Percentiles rank a stretch among this genome's conserved stretches.
These are phyloP conservation scores for Conchocele bisecta DNA, from an alignment of 2,888 invertebrate species.

Conservation along the genomic window DNA sequence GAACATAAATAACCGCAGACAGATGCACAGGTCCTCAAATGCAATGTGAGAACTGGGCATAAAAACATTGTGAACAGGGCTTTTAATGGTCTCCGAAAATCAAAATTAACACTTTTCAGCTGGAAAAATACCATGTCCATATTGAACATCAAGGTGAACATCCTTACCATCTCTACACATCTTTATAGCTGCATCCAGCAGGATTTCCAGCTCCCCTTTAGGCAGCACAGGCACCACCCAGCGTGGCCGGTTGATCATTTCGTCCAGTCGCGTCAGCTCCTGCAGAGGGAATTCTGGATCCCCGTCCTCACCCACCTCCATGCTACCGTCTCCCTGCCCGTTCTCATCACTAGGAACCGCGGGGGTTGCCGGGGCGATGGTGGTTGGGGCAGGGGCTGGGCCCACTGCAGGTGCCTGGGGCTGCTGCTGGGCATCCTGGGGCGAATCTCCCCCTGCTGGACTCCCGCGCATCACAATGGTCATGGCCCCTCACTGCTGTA, in stretches of 20 bases:
- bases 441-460: constrained; percentile 79
- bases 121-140: too few species aligned
- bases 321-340: constrained; percentile 67
- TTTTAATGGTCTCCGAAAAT: too few species aligned
- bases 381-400: constrained; percentile 21
- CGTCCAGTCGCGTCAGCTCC: constrained; percentile 94
- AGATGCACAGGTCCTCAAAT: too few species aligned
- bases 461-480: constrained; percentile 82
- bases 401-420: constrained; percentile 26
- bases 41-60: too few species aligned
- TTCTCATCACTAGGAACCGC: constrained; percentile 58
- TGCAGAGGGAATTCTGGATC: constrained; percentile 90
- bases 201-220: constrained; percentile 96
- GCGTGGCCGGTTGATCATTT: constrained; percentile 96
- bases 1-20: too few species aligned
- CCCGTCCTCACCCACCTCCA: constrained; percentile 70
- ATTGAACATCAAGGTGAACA: too few species aligned
- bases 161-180: constrained; percentile 91
- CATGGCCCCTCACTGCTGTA: too few species aligned
- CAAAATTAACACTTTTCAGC: too few species aligned
- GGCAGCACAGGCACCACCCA: constrained; percentile 99
- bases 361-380: constrained; percentile 13
- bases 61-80: too few species aligned
- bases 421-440: constrained; percentile 49
- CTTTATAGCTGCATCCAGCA: constrained; percentile 94